These are phyloP conservation scores for Nezara viridula DNA, from an alignment of 2,888 invertebrate species.

Conservation along the genomic window DNA sequence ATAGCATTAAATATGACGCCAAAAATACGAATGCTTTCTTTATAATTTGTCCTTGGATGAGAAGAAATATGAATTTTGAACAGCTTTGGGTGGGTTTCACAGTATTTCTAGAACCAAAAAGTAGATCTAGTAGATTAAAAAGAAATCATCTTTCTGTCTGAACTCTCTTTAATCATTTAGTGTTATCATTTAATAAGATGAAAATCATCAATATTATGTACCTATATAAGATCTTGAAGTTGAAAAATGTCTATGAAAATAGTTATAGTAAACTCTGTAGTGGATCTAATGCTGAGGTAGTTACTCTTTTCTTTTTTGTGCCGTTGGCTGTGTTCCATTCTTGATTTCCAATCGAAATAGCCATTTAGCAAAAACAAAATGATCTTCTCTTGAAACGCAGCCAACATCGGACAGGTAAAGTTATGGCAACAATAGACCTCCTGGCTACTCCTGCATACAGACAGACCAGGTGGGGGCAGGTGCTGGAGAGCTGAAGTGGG, in stretches of 20 bases:
- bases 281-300: not conserved
- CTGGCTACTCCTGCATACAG: constrained; percentile 5
- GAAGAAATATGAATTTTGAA: not conserved
- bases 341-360: constrained; percentile 25
- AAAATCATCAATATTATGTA: no score
- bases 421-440: constrained; percentile 16
- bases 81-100: not conserved
- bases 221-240: no score
- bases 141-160: not conserved
- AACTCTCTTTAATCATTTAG: not conserved
- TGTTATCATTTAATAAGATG: no score
- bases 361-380: constrained; percentile 25
- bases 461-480: constrained; percentile 27
- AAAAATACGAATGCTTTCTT: not conserved
- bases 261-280: not conserved
- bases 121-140: not conserved
- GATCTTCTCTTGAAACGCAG: not conserved
- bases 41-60: not conserved
- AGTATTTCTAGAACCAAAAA: not conserved
- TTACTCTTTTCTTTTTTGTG: not conserved
- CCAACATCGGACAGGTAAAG: not conserved
- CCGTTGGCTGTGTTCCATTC: not conserved
- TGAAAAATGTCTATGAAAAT: no score
- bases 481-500: constrained; percentile 37
- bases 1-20: not conserved